Evolutionary conservation across 1,140 invertebrate species (phyloP), one percentile per base, ranked within the genome.

Genomic region (Oryctes rhinoceros): DNA sequence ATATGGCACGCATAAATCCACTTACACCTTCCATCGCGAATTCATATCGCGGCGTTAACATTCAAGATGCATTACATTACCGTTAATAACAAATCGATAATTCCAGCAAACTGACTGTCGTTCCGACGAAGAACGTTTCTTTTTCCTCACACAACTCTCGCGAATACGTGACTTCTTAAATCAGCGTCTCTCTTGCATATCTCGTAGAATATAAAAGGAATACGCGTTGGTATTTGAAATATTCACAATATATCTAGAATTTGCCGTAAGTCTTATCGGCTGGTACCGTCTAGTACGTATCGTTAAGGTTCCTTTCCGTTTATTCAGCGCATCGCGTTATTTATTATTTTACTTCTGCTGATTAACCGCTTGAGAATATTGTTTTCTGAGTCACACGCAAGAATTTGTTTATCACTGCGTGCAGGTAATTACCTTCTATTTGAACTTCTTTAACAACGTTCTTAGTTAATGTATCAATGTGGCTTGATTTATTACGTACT

Each of bases 1-100:
- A 44, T 18, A 59, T 59, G n/a, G 15, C 18, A 59, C 18, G 53
- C 18, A 18, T 18, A 59, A 59, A 59, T 59, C 13, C 15, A 18
- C 15, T 59, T 18, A 59, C 18, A 18, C 15, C n/a, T 59, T 18
- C 53, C 15, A 18, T 59, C 53, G 4, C 18, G 53, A 13, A 59
- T 59, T 59, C 53, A 59, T n/a, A 18, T 53, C 53, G 18, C 11
- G 53, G 18, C 53, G 53, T 59, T 59, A 59, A 59, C n/a, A 59
- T 59, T 59, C 53, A 18, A 59, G 15, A 59, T 59, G 53, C 53
- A 59, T 59, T 18, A n/a, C 18, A 59, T 18, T 18, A 59, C 53
- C 53, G 53, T 59, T 59, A 59, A 59, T 59, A 59, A 59, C 53
- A 59, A 59, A 59, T 59, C 53, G 7, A 59, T 59, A 59, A 59